These are phyloP conservation scores for Spilogale gracilis DNA, from an alignment of 2,113 vertebrate species.

Conservation along the genomic window DNA sequence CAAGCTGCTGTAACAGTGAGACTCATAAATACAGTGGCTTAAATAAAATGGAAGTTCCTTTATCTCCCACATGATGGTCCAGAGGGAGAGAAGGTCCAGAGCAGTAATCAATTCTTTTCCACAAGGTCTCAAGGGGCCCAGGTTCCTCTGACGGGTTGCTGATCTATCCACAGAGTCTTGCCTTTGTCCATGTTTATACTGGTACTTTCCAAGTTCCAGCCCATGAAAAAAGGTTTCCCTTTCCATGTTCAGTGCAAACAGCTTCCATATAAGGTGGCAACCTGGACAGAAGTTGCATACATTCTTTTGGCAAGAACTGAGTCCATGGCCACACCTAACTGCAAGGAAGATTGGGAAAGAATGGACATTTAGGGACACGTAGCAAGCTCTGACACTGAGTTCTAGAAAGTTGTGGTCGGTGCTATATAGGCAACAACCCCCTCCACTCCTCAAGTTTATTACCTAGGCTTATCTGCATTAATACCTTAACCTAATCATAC, in stretches of 20 bases:
- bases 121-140: not conserved
- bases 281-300: not conserved
- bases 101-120: not conserved
- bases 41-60: not conserved
- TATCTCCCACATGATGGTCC: not conserved
- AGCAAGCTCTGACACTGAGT: not conserved
- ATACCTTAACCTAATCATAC: not conserved
- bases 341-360: not conserved
- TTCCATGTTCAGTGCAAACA: not conserved
- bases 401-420: not conserved
- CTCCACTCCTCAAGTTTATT: not conserved
- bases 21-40: not conserved
- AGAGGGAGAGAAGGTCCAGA: not conserved
- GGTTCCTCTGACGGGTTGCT: not conserved
- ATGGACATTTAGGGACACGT: not conserved
- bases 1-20: not conserved
- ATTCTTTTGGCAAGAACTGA: constrained; percentile 23
- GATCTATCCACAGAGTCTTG: not conserved
- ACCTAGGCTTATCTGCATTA: not conserved
- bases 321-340: not conserved
- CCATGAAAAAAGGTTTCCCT: not conserved
- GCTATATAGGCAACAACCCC: not conserved
- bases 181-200: not conserved
- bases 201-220: not conserved
- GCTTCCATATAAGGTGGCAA: not conserved